Base-by-base conservation (phyloP, 2,888 invertebrate genomes). In the Mesorhabditis sp. region DNA sequence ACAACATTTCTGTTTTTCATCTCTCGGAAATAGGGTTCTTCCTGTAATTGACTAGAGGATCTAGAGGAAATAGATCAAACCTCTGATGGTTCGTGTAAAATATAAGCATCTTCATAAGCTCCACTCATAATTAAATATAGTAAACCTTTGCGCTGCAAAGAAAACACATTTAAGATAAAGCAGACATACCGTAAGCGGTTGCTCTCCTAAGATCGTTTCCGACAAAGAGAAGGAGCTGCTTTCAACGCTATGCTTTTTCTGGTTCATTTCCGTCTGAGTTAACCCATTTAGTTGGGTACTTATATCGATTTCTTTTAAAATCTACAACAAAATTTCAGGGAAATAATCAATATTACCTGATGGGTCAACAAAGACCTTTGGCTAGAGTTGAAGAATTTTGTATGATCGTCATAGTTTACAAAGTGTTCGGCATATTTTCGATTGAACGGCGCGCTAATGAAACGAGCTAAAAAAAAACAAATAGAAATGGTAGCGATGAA, bases 11-110 rank as follows among this genome's bases (percentile, higher is more conserved):
- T 68, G 5, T 74, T 70, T 41, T 76, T 74, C 72, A 80, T 72
- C 61, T 70, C 69, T 44, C 73, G 69, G 73, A 76, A 79, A 66
- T 79, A 78, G 7, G 78, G 78, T 61, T 82, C 81, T 7, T 74
- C 73, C 67, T 72, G 76, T 4, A 86, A 85, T 15, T 67, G n/a
- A 7, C 45, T 68, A 42, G 15, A 62, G 4, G 7, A 45, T 69
- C 10, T 65, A 42, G 43, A 62, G 43, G 6, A 4, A 65, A 5
- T 4, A 66, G 66, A 62, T 10, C 58, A 63, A 45, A 73, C 73
- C 66, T 72, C 74, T 50, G 74, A 74, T 5, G 86, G 85, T 41
- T 87, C 87, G 71, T 88, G 88, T 4, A 88, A 78, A 7, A 86
- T 80, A 68, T 87, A 86, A 1, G 84, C 79, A 63, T 87, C 86